phyloP scores from a whole-genome alignment of 2,797 vertebrate species.

The Chrosomus eos region DNA sequence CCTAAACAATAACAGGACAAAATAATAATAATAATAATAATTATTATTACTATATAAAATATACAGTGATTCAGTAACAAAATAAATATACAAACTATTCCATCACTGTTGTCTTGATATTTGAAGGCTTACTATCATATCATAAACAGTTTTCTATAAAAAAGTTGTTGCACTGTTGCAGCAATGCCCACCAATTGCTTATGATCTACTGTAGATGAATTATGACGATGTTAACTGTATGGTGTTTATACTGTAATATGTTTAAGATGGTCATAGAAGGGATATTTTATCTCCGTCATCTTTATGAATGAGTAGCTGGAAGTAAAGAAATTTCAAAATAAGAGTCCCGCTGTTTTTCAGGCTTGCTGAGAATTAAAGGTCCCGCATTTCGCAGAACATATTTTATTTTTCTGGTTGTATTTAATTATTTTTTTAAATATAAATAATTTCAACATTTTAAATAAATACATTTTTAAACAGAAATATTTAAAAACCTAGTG shows the following conservation, averaged over 20 bases:
- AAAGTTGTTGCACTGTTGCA: too few species aligned
- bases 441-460: background rate
- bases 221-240: background rate
- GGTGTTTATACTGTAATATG: background rate
- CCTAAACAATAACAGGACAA: constrained; percentile 39
- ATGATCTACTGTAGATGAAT: background rate
- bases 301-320: background rate
- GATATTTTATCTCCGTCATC: background rate
- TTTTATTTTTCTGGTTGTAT: background rate
- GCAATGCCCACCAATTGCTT: background rate
- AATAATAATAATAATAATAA: background rate
- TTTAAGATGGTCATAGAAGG: background rate
- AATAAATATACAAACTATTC: background rate
- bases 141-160: too few species aligned
- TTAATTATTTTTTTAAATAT: background rate
- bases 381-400: background rate
- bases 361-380: background rate
- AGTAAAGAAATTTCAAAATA: background rate
- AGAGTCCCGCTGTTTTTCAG: background rate
- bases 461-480: background rate
- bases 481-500: background rate
- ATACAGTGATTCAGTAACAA: background rate
- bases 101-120: background rate
- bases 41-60: background rate
- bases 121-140: background rate